Evolutionary conservation across 1,140 invertebrate genomes (phyloP).

Genomic region (Forficula auricularia): DNA sequence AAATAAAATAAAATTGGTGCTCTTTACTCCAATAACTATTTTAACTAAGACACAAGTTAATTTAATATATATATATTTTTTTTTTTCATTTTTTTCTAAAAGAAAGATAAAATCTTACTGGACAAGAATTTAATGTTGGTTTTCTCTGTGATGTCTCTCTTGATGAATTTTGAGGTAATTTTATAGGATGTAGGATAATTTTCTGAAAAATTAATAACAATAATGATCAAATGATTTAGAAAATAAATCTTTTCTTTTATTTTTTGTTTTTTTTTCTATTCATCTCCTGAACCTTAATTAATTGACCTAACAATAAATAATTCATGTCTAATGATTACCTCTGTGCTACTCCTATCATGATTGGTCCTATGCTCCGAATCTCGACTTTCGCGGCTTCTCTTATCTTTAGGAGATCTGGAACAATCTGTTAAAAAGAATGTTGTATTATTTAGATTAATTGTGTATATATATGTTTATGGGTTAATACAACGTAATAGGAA

Average conservation of each 20-base stretch:
- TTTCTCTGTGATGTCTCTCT: conserved; percentile 38
- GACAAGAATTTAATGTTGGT: conserved; percentile 40
- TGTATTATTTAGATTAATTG: too few species aligned
- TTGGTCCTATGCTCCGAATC: conserved; percentile 68
- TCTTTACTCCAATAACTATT: conserved; percentile 1
- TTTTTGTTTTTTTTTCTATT: too few species aligned
- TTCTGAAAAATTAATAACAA: conserved; percentile 12
- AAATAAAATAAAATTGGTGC: conserved; percentile 17
- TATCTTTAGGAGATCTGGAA: conserved; percentile 65
- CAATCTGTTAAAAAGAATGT: conserved; percentile 37
- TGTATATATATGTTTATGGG: too few species aligned
- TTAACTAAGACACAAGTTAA: too few species aligned
- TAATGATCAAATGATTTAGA: too few species aligned
- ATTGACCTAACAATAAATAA: conserved; percentile 2
- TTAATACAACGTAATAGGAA: neutral
- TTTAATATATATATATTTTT: too few species aligned
- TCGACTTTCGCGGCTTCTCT: conserved; percentile 52
- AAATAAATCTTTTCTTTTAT: neutral
- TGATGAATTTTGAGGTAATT: conserved; percentile 36
- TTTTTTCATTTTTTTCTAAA: neutral
- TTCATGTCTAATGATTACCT: conserved; percentile 30
- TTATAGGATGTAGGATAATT: conserved; percentile 38
- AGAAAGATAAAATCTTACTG: conserved; percentile 23
- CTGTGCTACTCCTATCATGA: conserved; percentile 61
- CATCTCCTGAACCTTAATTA: neutral